Base-by-base conservation (phyloP, 2,113 vertebrate genomes). In the Eptesicus fuscus region DNA sequence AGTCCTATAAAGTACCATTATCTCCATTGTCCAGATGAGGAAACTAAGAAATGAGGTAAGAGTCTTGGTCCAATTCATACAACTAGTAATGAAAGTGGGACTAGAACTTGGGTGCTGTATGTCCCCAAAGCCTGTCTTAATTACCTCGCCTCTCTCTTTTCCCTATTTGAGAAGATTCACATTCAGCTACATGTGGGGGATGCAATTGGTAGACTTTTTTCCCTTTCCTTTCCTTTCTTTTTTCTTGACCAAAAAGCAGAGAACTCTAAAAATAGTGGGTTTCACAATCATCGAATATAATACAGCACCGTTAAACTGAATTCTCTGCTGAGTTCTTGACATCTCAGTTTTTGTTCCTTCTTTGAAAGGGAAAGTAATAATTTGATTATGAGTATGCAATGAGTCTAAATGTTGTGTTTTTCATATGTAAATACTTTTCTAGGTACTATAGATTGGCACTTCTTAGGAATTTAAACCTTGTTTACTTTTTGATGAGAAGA, bases 281-380 rank as follows among this genome's bases (percentile, higher is more conserved):
- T 93, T 96, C 67, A 77, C 71, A 84, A 76, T 59, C 82, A 90
- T 1, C 78, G 74, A 91, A 69, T 47, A 70, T 53, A 73, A 77
- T 32, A 69, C 18, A 69, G 40, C 7, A 25, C 8, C 32, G 69
- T n/a, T 59, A 42, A 69, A 49, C 32, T 70, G 14, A 94, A 90
- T 83, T 96, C 44, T 90, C 88, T 92, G 51, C 40, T 47, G 47
- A 49, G 18, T 59, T 91, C 42, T 91, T 77, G 73, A 93, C 22
- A 69, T 89, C 63, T 93, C 61, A 78, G 89, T 90, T 92, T 95
- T 90, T 76, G 77, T 95, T 95, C 77, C 56, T 47, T 86, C 47
- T 84, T 82, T 47, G 90, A 78, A 5, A 87, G 63, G 89, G 30
- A 85, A 92, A 82, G 63, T 90, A 53, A 56, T 87, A 47, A 86